Evolutionary conservation across 2,113 vertebrate species (phyloP).

Genomic region (Diadophis punctatus): DNA sequence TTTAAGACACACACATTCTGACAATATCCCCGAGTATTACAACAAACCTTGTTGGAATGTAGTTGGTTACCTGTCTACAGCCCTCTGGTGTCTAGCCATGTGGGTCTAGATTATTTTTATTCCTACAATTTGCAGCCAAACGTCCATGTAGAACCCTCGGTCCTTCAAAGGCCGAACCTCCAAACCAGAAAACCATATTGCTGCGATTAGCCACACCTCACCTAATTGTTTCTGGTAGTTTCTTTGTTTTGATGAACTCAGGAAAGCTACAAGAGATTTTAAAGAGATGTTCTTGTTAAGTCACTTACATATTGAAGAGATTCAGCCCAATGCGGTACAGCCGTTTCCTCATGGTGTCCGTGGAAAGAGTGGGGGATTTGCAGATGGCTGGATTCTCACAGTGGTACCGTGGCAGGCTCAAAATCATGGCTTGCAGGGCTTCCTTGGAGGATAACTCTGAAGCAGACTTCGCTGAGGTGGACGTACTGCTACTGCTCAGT

Average conservation of each 20-base stretch:
- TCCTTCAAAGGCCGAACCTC: not conserved
- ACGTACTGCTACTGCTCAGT: conserved; percentile 84
- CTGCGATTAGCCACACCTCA: not conserved
- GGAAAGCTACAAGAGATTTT: not conserved
- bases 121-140: not conserved
- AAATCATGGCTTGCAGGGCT: conserved; percentile 89
- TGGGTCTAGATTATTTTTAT: not conserved
- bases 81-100: not conserved
- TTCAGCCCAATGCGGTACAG: conserved; percentile 98
- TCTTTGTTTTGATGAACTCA: not conserved
- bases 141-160: not conserved
- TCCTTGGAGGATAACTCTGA: conserved; percentile 87
- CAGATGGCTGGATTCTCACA: conserved; percentile 92
- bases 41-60: not conserved
- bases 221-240: not conserved
- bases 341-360: conserved; percentile 92
- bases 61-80: not conserved
- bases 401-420: conserved; percentile 91
- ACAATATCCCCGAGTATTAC: not conserved
- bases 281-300: not conserved
- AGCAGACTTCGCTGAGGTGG: conserved; percentile 84
- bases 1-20: not conserved
- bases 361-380: conserved; percentile 92
- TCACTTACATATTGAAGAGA: conserved; percentile 96
- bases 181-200: accelerated